Base-by-base conservation (phyloP, 2,888 invertebrate genomes). In the Drosophila stalkeri region DNA sequence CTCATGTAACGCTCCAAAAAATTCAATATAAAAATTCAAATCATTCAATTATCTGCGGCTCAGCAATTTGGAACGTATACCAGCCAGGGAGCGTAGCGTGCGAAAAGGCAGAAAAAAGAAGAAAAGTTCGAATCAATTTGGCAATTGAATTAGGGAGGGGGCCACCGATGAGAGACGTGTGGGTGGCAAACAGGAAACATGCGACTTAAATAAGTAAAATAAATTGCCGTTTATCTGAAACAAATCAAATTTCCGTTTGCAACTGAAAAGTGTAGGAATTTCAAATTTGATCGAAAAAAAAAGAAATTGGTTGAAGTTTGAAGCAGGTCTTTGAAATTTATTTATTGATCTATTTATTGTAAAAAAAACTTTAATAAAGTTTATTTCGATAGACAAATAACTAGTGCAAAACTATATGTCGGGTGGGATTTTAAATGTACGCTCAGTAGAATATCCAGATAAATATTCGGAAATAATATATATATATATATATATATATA, bases 11-110 rank as follows among this genome's bases (percentile, higher is more conserved):
- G 66, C 75, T 73, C 39, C 27, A 16, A 49, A 31, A 84, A 91
- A 89, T 91, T 89, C 87, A 89, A 91, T 90, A 91, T 86, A 89
- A 90, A 89, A 90, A 89, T 89, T 89, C 90, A 89, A 91, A 89
- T 89, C 91, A 90, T 91, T 90, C 91, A 89, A 89, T 89, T 89
- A 89, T 90, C 90, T 90, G 90, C 64, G 90, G 85, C 90, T 90
- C 90, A 86, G 72, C 86, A 54, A 54, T 39, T 23, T 23, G 54
- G 37, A 35, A 20, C n/a, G 54, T 55, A 49, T 31, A 51, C 20
- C 35, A 37, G 35, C 39, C 39, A 9, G 7, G 1, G 61, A 65
- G 41, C 57, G 49, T 43, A 60, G 67, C 75, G 82, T 78, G 79
- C 65, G 63, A 77, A 84, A 78, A 72, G 35, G 35, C 52, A 52